Evolutionary conservation across 2,113 vertebrate species (phyloP), one percentile per base, ranked within the genome.

Genomic region (Phalacrocorax carbo): DNA sequence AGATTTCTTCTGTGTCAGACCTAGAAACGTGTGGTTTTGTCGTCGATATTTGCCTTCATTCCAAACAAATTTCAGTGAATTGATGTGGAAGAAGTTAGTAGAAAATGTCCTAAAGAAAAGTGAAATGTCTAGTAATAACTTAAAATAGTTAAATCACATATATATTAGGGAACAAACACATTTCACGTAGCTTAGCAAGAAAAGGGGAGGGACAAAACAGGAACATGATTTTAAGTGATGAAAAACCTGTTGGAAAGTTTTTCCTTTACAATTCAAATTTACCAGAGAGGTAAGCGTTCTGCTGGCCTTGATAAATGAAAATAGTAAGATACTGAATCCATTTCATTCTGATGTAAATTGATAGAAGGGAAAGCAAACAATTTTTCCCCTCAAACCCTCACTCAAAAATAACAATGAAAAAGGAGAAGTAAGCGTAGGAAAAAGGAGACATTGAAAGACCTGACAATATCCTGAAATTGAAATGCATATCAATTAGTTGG

Each of bases 121-220:
- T 29, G 5, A 83, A 80, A 60, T 64, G 2, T 4, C 7, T 40
- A 38, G 9, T 62, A 58, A 22, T 17, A 76, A 81, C 4, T 48
- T n/a, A 48, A 66, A 82, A 32, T 20, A 68, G 38, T 29, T 44
- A 82, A 80, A 52, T 20, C 32, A 52, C 3, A 2, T 42, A 27
- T 18, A 4, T 75, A n/a, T n/a, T 52, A 38, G 11, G 5, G 5
- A 75, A 76, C 11, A 38, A 34, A 3, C 3, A 11, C 7, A 22
- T 54, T 71, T 91, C 64, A 42, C 0, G 1, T 7, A 29, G 15
- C 57, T 70, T 48, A 61, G 7, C 16, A 79, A 62, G 20, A 60
- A 14, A 44, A 78, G 8, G 3, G 3, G 3, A 30, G 14, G 0
- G 0, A n/a, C 6, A 70, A 94, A 70, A 49, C 1, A n/a, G 23